Evolutionary conservation across 2,888 invertebrate genomes (phyloP).

Genomic region (Argyra leucocephala): DNA sequence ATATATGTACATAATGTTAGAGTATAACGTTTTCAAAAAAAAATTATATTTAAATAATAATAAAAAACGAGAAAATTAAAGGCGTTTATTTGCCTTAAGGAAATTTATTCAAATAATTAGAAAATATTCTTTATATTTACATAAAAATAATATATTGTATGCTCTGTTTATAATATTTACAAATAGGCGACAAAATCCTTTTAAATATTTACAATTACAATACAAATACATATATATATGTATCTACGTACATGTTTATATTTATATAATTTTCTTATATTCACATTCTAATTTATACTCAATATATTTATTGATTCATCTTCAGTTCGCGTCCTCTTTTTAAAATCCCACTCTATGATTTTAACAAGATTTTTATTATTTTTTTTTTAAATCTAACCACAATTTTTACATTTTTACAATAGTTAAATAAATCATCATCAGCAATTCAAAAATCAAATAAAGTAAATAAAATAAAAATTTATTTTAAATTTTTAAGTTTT

Average conservation of each 20-base stretch:
- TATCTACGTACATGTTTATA: neutral
- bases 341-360: neutral
- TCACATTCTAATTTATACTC: neutral
- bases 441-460: neutral
- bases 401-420: neutral
- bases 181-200: constrained; percentile 3
- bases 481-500: neutral
- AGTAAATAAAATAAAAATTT: neutral
- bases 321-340: neutral
- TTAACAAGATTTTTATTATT: neutral
- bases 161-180: neutral
- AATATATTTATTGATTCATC: neutral
- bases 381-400: neutral
- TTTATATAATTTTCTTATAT: neutral
- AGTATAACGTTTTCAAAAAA: too few species aligned
- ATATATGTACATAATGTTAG: too few species aligned
- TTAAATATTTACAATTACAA: constrained; percentile 4
- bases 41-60: neutral
- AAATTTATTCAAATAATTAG: neutral
- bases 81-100: neutral
- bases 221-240: neutral
- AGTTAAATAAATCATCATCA: neutral
- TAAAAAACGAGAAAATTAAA: neutral
- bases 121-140: neutral
- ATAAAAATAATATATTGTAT: neutral